Base-by-base conservation (phyloP, 2,797 vertebrate species). In the Gouania willdenowi region DNA sequence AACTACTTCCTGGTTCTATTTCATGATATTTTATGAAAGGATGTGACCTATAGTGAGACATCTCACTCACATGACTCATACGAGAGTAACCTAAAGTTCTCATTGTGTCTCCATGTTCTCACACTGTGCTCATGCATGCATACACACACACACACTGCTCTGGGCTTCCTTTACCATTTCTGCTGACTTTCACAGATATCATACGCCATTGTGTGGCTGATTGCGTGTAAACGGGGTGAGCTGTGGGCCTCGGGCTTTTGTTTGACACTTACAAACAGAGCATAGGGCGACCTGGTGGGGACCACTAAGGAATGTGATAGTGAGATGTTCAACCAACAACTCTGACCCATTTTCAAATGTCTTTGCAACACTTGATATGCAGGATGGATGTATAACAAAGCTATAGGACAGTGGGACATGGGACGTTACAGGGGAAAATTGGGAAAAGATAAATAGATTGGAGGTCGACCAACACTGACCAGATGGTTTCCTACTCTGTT, bases 91-190 rank as follows among this genome's bases (percentile, higher is more conserved):
- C n/a, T n/a, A n/a, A n/a, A n/a, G n/a, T 71, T 71, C 54, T 29
- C 74, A 71, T 78, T 75, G 73, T 82, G 78, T 47, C 59, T 5
- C 22, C 65, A 31, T 54, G 42, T 53, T 66, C 14, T 16, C 71
- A 69, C 50, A 29, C 68, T 67, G 78, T 42, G 68, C 64, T 55
- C 23, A 4, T 47, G 41, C 66, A 55, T 62, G 67, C 49, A 6
- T 61, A 47, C 28, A 39, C 41, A 20, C 40, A 39, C 8, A 6
- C 37, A 13, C 42, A 23, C 65, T 41, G 38, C 54, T n/a, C n/a
- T 57, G 50, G 66, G 43, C 25, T 34, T 51, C 45, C 28, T 55
- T 66, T 28, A 1, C 47, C 15, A 7, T 58, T 53, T 51, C 28
- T 39, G 39, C 35, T 51, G 36, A 50, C 42, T 55, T 20, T 30